Evolutionary conservation across 1,140 invertebrate species (phyloP).

Genomic region (Drosophila truncata): DNA sequence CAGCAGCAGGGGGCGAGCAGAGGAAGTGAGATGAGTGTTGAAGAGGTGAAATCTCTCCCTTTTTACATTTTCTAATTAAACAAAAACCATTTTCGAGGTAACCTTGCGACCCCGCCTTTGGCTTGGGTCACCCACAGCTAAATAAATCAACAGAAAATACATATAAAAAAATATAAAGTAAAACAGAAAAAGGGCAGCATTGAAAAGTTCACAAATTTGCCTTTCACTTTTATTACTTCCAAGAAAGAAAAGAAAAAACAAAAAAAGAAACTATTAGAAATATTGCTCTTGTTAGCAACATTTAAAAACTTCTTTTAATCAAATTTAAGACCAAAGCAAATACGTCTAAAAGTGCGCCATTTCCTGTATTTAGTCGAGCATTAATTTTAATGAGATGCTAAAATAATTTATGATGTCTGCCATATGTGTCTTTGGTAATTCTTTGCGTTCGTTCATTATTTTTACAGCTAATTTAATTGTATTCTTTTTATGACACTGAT

Average conservation of each 20-base stretch:
- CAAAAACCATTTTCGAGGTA: conserved; percentile 31
- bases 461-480: conserved; percentile 21
- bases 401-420: conserved; percentile 6
- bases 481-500: conserved; percentile 9
- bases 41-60: conserved; percentile 3
- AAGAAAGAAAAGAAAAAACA: not conserved
- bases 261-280: not conserved
- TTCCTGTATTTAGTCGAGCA: not conserved
- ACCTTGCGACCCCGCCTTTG: conserved; percentile 33
- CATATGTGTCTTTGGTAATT: conserved; percentile 10
- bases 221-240: conserved; percentile 42
- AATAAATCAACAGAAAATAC: conserved; percentile 19
- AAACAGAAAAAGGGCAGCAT: conserved; percentile 14
- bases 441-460: conserved; percentile 11
- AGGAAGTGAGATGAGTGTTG: conserved; percentile 11
- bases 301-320: not conserved
- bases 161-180: conserved; percentile 12
- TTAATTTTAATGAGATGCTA: conserved; percentile 12
- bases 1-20: not conserved
- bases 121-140: conserved; percentile 28
- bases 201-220: conserved; percentile 50
- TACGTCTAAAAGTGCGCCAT: not conserved
- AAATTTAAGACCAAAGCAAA: not conserved
- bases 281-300: not conserved
- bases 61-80: conserved; percentile 35